Base-by-base conservation (phyloP, 2,113 vertebrate genomes). In the Pogonocichla stellata region DNA sequence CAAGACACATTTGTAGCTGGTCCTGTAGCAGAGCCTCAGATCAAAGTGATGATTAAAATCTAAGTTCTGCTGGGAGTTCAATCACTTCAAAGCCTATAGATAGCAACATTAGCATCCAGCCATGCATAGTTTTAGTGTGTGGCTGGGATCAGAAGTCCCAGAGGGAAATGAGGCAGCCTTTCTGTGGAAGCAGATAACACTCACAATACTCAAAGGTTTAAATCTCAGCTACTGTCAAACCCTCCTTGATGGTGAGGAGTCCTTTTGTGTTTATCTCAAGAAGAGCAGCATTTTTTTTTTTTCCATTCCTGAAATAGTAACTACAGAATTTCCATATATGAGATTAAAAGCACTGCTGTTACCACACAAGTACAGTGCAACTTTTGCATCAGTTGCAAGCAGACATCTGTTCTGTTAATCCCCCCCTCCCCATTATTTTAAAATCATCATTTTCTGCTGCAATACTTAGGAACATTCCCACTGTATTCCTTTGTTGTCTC, bases 31-130 rank as follows among this genome's bases (percentile, higher is more conserved):
- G 72, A 93, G 92, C 61, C 75, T 66, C 54, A 95, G 96, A 97
- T 96, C 95, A 97, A 97, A 97, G 95, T 6, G 24, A 90, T 94
- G 91, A 97, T 97, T 97, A 96, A 97, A 96, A 97, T 92, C 94
- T 91, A 92, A 93, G 62, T 95, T 96, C 93, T 92, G 56, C 61
- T 89, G 93, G 94, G 95, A 94, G 91, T 85, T 97, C 92, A 95
- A 87, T 96, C 88, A 96, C 95, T 96, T 97, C 94, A 95, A 97
- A 97, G 96, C 79, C 90, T 92, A 84, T 70, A 96, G 81, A 80
- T 40, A 95, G 95, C 75, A 96, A 92, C 86, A 85, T 80, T 93
- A 96, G 78, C 90, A 96, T 97, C 93, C 71, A 95, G 87, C 77
- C 90, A 90, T 75, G 95, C 69, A 80, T 60, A 73, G 90, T 91